Percentiles rank a stretch among this genome's conserved stretches.
phyloP scores from a whole-genome alignment of 2,113 vertebrate genomes.

The Pleuronectes platessa region DNA sequence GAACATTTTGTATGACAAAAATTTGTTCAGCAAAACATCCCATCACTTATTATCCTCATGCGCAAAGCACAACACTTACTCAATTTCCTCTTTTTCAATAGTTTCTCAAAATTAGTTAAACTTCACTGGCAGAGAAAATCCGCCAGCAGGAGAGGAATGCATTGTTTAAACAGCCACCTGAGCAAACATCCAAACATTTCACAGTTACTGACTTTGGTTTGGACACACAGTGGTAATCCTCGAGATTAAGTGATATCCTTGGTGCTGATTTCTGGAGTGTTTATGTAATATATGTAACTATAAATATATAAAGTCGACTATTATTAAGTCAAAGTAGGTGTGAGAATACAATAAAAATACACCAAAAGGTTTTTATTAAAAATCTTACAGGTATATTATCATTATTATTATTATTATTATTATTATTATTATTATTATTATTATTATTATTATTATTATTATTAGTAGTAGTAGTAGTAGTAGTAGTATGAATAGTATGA shows the following conservation, averaged over 20 bases:
- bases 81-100: not conserved
- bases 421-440: too few relatives aligned
- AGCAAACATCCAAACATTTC: constrained; percentile 45
- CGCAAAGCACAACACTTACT: not conserved
- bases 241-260: constrained; percentile 47
- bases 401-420: too few relatives aligned
- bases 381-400: too few relatives aligned
- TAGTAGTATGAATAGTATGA: too few relatives aligned
- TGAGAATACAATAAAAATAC: too few relatives aligned
- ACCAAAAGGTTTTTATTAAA: too few relatives aligned
- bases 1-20: not conserved
- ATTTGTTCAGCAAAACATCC: not conserved
- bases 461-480: too few relatives aligned
- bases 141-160: not conserved
- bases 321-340: too few relatives aligned
- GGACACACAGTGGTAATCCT: constrained; percentile 46
- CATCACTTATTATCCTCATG: not conserved
- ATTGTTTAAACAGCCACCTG: constrained; percentile 56
- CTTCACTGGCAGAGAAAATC: not conserved
- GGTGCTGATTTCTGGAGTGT: not conserved
- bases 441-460: too few relatives aligned
- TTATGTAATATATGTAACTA: too few relatives aligned
- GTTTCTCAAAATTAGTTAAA: not conserved
- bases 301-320: too few relatives aligned
- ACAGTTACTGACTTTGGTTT: constrained; percentile 33